phyloP scores from a whole-genome alignment of 2,888 invertebrate genomes.

The Platerodrilus igneus region DNA sequence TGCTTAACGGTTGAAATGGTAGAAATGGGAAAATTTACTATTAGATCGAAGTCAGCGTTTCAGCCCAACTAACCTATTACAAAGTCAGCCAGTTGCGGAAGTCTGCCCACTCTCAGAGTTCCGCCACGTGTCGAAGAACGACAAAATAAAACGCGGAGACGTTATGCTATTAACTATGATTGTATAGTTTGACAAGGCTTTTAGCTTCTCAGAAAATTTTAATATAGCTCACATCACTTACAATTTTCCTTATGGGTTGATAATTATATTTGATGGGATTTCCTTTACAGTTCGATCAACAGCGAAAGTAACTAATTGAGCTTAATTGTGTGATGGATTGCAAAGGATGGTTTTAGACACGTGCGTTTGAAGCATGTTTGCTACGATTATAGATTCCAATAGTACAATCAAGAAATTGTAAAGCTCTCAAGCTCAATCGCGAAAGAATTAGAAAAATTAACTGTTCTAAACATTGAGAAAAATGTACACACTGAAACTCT shows the following conservation, averaged over 20 bases:
- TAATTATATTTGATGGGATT: slow-evolving; percentile 22
- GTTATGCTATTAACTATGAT: slow-evolving; percentile 22
- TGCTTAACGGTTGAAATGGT: slow-evolving; percentile 13
- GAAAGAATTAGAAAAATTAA: too few species aligned
- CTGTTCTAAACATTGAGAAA: too few species aligned
- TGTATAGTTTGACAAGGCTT: slow-evolving; percentile 26
- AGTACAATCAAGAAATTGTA: too few species aligned
- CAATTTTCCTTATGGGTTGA: slow-evolving; percentile 19
- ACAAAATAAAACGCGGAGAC: slow-evolving; percentile 21
- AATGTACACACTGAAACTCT: too few species aligned
- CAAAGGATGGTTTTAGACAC: too few species aligned
- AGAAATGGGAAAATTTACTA: slow-evolving; percentile 6
- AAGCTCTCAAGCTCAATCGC: too few species aligned
- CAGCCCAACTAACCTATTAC: slow-evolving; percentile 15
- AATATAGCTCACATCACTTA: slow-evolving; percentile 19
- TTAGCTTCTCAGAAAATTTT: slow-evolving; percentile 24
- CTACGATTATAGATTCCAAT: too few species aligned
- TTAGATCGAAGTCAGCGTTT: slow-evolving; percentile 6
- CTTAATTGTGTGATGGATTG: too few species aligned
- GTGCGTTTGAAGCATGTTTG: too few species aligned
- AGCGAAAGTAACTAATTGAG: too few species aligned
- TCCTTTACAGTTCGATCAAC: too few species aligned
- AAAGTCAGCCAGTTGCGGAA: slow-evolving; percentile 18
- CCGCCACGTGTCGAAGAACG: slow-evolving; percentile 20
- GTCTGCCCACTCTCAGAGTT: slow-evolving; percentile 23